Percentiles rank a stretch among this genome's conserved stretches.
phyloP scores from a whole-genome alignment of 2,797 vertebrate genomes.

The Geotrypetes seraphini region DNA sequence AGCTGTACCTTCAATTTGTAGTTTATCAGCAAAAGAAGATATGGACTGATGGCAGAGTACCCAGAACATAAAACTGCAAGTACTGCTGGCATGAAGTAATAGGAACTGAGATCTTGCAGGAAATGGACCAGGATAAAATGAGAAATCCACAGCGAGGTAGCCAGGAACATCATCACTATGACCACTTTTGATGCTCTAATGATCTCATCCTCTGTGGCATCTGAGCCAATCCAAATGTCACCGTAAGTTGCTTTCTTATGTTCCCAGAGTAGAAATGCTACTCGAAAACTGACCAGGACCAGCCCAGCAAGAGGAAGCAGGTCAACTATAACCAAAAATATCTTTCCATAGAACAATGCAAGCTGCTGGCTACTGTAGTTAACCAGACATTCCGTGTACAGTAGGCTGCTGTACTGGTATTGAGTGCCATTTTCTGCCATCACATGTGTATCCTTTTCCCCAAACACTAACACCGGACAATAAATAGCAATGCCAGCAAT shows the following conservation, averaged over 20 bases:
- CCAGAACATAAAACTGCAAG: constrained; percentile 35
- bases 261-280: constrained; percentile 24
- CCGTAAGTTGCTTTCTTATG: constrained; percentile 25
- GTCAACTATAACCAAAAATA: constrained; percentile 34
- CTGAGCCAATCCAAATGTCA: constrained; percentile 21
- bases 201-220: constrained; percentile 31
- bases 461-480: constrained; percentile 23
- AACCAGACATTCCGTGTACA: constrained; percentile 20
- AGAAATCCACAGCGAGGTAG: constrained; percentile 37
- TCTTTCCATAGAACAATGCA: constrained; percentile 25
- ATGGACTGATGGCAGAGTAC: constrained; percentile 38
- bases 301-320: constrained; percentile 26
- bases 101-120: constrained; percentile 22
- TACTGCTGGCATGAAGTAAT: constrained; percentile 24
- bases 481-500: constrained; percentile 10
- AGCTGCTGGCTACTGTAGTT: constrained; percentile 15
- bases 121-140: constrained; percentile 36
- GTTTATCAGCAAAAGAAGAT: constrained; percentile 41
- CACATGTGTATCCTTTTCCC: constrained; percentile 3
- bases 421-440: constrained; percentile 5
- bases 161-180: constrained; percentile 34
- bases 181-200: constrained; percentile 40
- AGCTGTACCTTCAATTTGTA: constrained; percentile 35
- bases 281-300: constrained; percentile 27
- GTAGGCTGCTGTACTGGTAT: neutral